phyloP scores from a whole-genome alignment of 1,140 invertebrate genomes.

The Probaryconus sp. region DNA sequence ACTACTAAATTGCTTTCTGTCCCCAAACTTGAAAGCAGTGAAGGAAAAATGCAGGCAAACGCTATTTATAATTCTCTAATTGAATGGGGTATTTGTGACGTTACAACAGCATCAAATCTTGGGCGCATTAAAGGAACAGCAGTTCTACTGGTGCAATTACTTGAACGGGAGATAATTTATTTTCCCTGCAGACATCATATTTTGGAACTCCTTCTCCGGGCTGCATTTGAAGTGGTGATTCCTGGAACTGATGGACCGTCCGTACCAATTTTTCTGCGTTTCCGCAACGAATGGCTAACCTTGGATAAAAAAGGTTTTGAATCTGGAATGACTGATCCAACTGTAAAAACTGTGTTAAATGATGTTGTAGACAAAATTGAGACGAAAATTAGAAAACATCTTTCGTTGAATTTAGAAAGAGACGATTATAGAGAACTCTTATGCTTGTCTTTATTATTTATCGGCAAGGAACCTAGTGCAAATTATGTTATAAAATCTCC shows the following conservation, averaged over 20 bases:
- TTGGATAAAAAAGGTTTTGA: too few species aligned
- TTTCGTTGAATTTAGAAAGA: neutral
- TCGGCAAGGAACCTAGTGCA: neutral
- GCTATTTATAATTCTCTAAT: neutral
- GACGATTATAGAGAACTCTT: conserved; percentile 5
- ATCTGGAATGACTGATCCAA: too few species aligned
- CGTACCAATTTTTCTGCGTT: conserved; percentile 11
- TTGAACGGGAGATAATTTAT: conserved; percentile 8
- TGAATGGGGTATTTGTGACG: neutral
- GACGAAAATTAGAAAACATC: neutral
- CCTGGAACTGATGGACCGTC: conserved; percentile 3
- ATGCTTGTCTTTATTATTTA: conserved; percentile 6
- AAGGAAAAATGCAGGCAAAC: neutral
- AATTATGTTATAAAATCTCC: conserved; percentile 5
- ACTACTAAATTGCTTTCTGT: too few species aligned
- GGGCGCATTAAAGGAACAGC: neutral
- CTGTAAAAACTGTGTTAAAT: too few species aligned
- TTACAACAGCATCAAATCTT: neutral
- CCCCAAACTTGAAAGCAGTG: too few species aligned
- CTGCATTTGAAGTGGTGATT: conserved; percentile 5
- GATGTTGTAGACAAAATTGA: too few species aligned
- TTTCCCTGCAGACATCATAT: conserved; percentile 21
- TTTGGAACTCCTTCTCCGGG: conserved; percentile 17
- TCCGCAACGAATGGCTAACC: conserved; percentile 2
- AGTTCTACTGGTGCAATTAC: conserved; percentile 1